Evolutionary conservation across 2,888 invertebrate species (phyloP), one percentile per base, ranked within the genome.

Genomic region (Brachycybe producta): DNA sequence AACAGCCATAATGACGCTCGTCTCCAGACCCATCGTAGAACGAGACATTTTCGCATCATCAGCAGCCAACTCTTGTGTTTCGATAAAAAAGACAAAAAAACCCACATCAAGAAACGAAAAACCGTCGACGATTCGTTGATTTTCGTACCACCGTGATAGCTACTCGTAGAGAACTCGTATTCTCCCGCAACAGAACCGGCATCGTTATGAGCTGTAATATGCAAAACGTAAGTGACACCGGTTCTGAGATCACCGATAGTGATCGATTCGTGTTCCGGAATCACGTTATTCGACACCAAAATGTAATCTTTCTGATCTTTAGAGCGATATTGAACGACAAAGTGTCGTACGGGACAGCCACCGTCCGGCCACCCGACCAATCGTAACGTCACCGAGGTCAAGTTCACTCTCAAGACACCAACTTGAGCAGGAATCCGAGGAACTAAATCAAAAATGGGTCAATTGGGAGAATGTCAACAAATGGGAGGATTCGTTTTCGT

Each of bases 321-420:
- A 8, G 46, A 30, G 3, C 46, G 36, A 56, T 70, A 70, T 47
- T 84, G 82, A 17, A 88, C 76, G 11, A 80, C 75, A 64, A 84
- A 86, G 61, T 82, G 80, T 49, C 74, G 75, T 57, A 91, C 79
- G 0, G 82, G 79, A 65, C 91, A 91, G 27, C 86, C 86, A 45
- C 84, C 84, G 64, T 82, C 82, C 58, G 82, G 82, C 90, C 90
- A 91, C 5, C 82, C 78, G 38, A 80, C 74, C 38, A 91, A 72
- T 65, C 84, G 83, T 30, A 90, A 70, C 46, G 80, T 78, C 13
- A 84, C 76, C 58, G 82, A 82, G 3, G 84, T 81, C 52, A 82
- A 77, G 67, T 90, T 90, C 13, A 82, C 77, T n/a, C 75, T 70
- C 55, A 88, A 74, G 36, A 88, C 73, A 60, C 84, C 80, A 53